Percentiles rank a stretch among this genome's conserved stretches.
Conservation (phyloP, 2,113 vertebrate genomes). For the Odocoileus virginianus region DNA sequence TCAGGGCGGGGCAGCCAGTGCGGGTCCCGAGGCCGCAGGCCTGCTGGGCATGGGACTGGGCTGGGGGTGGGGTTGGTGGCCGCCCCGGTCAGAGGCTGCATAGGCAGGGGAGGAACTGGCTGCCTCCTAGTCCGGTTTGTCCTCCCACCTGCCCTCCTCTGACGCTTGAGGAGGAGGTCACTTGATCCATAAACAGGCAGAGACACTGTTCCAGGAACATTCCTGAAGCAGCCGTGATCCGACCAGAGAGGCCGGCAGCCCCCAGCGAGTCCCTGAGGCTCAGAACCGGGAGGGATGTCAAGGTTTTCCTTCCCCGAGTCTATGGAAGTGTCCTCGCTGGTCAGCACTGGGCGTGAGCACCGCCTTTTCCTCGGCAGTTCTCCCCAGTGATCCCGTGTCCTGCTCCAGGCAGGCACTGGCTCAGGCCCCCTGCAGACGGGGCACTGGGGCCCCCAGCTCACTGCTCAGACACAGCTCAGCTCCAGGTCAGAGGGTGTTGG, state of each 20-base stretch:
- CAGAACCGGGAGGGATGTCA: not conserved
- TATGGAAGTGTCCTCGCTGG: not conserved
- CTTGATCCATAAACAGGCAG: not conserved
- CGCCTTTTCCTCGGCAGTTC: fast-evolving
- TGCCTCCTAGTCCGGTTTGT: not conserved
- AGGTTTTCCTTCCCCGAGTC: not conserved
- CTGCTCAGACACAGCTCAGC: not conserved
- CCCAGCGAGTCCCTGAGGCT: not conserved
- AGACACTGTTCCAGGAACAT: not conserved
- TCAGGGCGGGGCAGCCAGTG: not conserved
- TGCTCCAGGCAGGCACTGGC: not conserved
- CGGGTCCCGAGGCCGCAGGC: fast-evolving
- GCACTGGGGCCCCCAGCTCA: not conserved
- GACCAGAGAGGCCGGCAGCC: not conserved
- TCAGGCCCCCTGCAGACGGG: not conserved
- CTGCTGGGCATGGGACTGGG: not conserved
- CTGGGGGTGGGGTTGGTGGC: not conserved
- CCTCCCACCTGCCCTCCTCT: fast-evolving
- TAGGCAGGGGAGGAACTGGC: fast-evolving
- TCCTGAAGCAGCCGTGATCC: not conserved
- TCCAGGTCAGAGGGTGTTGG: not conserved
- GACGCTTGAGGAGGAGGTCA: fast-evolving
- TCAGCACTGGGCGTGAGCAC: fast-evolving
- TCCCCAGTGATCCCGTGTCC: too few relatives aligned
- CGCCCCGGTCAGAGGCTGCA: not conserved